Percentiles rank a stretch among this genome's conserved stretches.
These are phyloP conservation scores for Ptychobarbus kaznakovi DNA, from an alignment of 2,797 vertebrate genomes.

Conservation along the genomic window DNA sequence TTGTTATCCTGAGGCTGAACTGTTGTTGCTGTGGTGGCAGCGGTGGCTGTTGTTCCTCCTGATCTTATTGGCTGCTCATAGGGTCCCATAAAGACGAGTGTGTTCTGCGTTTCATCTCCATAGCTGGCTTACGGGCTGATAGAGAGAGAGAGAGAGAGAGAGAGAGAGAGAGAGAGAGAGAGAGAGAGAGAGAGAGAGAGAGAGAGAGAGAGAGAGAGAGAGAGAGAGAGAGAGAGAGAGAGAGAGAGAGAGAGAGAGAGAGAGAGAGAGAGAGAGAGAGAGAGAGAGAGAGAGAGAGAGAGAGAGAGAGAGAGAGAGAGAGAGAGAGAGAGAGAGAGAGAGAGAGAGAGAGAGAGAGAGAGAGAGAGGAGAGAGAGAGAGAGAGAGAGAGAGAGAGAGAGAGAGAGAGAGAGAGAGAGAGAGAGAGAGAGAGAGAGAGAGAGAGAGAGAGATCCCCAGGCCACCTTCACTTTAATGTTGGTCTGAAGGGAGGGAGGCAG, in stretches of 20 bases:
- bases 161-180: slow-evolving; percentile 34
- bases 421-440: slow-evolving; percentile 28
- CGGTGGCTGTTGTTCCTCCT: slow-evolving; percentile 43
- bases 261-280: slow-evolving; percentile 30
- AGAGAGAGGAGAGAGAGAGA: slow-evolving; percentile 13
- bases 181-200: slow-evolving; percentile 43
- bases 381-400: slow-evolving; percentile 18
- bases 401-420: not conserved
- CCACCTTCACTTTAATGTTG: slow-evolving; percentile 59
- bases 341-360: slow-evolving; percentile 17
- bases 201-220: slow-evolving; percentile 41
- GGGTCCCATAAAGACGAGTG: slow-evolving; percentile 61
- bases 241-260: slow-evolving; percentile 40
- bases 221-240: slow-evolving; percentile 42
- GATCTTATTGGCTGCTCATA: slow-evolving; percentile 55
- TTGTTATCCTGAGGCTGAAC: slow-evolving; percentile 63
- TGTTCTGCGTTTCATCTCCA: slow-evolving; percentile 56
- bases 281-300: slow-evolving; percentile 18
- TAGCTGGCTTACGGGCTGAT: slow-evolving; percentile 37
- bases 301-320: slow-evolving; percentile 20
- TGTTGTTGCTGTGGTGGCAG: slow-evolving; percentile 40
- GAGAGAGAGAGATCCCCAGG: slow-evolving; percentile 55
- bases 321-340: slow-evolving; percentile 6
- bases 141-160: slow-evolving; percentile 15
- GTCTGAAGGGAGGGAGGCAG: slow-evolving; percentile 55